Evolutionary conservation across 1,140 invertebrate genomes (phyloP), one percentile per base, ranked within the genome.

Genomic region (Drosophila lowei): DNA sequence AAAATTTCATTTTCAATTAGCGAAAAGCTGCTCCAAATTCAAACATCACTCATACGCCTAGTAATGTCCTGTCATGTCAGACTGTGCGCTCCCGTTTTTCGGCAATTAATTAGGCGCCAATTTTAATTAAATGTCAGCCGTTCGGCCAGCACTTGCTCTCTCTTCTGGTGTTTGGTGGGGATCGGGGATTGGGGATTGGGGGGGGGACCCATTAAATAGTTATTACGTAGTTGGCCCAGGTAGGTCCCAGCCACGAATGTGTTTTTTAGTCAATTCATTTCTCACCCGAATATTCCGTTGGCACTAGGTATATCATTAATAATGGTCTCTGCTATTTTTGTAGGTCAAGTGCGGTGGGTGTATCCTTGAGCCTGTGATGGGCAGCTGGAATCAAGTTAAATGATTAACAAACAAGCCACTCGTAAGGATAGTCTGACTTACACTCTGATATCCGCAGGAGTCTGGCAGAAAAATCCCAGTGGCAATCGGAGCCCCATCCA

Each of bases 101-200:
- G 77, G 84, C 77, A 61, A 86, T 85, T 86, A 85, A 85, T 85
- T 85, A 81, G 77, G 65, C 62, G 65, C 64, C 77, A 86, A 80
- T 85, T 86, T 85, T 85, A 85, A 85, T 85, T 86, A 85, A 86
- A 85, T 80, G 68, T 55, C 72, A 54, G 68, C 65, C 56, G 65
- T 57, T 68, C 44, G 49, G 23, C 52, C 65, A 52, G 55, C 71
- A 68, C 63, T 68, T 67, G 65, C n/a, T n/a, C n/a, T n/a, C n/a
- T n/a, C n/a, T n/a, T n/a, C n/a, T n/a, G n/a, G n/a, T n/a, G n/a
- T n/a, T 42, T 28, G 54, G n/a, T 25, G 25, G 41, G 43, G 61
- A 54, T 18, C 46, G 54, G 43, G 66, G 3, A 4, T 3, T 3
- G 4, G 62, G 64, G 15, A 16, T 55, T 41, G 23, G 23, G 23